Evolutionary conservation across 2,888 invertebrate species (phyloP).

Genomic region (Aspidapion aeneum): DNA sequence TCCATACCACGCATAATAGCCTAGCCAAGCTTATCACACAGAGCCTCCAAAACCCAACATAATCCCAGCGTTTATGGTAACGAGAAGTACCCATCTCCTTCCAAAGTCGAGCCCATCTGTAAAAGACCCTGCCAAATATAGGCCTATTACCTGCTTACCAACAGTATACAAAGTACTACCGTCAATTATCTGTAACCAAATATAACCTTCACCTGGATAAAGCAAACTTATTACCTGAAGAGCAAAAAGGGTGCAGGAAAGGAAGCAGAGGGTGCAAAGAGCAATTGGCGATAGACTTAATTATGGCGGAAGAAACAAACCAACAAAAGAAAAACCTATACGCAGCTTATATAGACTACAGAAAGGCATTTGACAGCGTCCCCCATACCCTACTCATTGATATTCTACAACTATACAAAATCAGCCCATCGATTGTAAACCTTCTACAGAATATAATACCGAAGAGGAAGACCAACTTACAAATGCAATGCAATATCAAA

Average conservation of each 20-base stretch:
- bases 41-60: neutral
- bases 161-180: conserved; percentile 1
- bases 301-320: neutral
- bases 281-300: neutral
- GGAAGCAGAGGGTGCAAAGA: neutral
- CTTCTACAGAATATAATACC: neutral
- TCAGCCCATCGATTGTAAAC: neutral
- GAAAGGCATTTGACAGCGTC: conserved; percentile 1
- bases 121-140: conserved; percentile 3
- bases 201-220: neutral
- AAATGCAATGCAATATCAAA: neutral
- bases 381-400: neutral
- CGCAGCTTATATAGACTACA: conserved; percentile 6
- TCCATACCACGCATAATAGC: neutral
- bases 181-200: conserved; percentile 3
- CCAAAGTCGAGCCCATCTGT: neutral
- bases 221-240: neutral
- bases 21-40: neutral
- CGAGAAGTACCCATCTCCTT: neutral
- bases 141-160: conserved; percentile 9
- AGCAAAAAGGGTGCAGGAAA: conserved; percentile 1
- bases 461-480: neutral
- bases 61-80: neutral
- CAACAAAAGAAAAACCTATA: neutral
- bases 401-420: neutral